These are phyloP conservation scores for Eupelmus urozonus DNA, from an alignment of 2,888 invertebrate species.

Conservation along the genomic window DNA sequence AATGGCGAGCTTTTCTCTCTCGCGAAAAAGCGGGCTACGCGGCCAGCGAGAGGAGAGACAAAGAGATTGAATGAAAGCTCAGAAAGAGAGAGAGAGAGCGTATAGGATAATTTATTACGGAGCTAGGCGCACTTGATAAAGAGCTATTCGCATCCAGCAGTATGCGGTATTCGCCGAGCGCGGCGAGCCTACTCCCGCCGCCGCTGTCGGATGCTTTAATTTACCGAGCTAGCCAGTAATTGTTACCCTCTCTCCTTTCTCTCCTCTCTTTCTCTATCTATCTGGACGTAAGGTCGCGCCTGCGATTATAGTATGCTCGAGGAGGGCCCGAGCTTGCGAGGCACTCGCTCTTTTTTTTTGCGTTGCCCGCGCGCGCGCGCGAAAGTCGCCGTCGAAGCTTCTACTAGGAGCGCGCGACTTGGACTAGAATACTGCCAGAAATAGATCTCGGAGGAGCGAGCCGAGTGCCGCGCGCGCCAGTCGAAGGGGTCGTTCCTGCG, in stretches of 20 bases:
- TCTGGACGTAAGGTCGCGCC: background rate
- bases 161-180: background rate
- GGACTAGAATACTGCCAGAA: constrained; percentile 56
- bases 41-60: background rate
- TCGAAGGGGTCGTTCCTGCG: background rate
- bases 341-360: too few relatives aligned
- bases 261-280: background rate
- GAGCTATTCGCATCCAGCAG: constrained; percentile 6
- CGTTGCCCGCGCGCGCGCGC: background rate
- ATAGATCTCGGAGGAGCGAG: constrained; percentile 37
- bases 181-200: too few relatives aligned
- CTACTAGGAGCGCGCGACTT: constrained; percentile 25
- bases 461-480: background rate
- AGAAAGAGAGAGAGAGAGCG: background rate
- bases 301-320: too few relatives aligned
- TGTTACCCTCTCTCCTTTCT: constrained; percentile 2
- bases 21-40: background rate
- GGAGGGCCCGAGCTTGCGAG: too few relatives aligned
- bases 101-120: background rate
- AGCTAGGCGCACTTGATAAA: constrained; percentile 5
- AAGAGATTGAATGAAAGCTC: background rate
- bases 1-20: background rate
- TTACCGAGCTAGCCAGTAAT: constrained; percentile 1
- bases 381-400: background rate
- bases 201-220: constrained; percentile 18